These are phyloP conservation scores for Dioctria rufipes DNA, from an alignment of 2,888 invertebrate genomes.

Conservation along the genomic window DNA sequence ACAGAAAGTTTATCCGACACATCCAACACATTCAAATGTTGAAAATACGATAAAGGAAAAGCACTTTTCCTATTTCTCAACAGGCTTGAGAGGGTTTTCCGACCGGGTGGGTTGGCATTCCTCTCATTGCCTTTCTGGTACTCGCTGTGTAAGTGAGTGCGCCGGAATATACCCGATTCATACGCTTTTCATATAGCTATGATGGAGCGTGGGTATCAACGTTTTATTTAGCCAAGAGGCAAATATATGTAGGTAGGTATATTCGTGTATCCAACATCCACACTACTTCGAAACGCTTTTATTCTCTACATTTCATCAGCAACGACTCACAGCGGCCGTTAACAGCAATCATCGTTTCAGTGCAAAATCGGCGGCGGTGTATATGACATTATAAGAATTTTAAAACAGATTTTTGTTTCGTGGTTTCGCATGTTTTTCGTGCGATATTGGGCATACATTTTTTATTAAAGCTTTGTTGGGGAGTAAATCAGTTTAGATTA, in stretches of 20 bases:
- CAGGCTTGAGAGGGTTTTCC: constrained; percentile 54
- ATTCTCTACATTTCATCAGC: constrained; percentile 53
- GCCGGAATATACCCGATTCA: constrained; percentile 53
- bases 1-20: constrained; percentile 21
- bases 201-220: constrained; percentile 33
- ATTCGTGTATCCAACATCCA: constrained; percentile 34
- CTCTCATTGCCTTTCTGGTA: constrained; percentile 49
- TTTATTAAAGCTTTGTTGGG: constrained; percentile 3
- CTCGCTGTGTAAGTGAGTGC: constrained; percentile 52
- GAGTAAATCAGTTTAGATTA: constrained; percentile 23
- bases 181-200: constrained; percentile 48
- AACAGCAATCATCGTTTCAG: constrained; percentile 60
- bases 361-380: constrained; percentile 61
- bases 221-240: constrained; percentile 39
- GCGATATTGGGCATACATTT: not conserved
- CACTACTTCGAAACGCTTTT: constrained; percentile 8
- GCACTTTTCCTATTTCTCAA: constrained; percentile 51
- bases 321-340: constrained; percentile 61
- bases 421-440: not conserved
- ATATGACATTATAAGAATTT: constrained; percentile 53
- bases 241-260: constrained; percentile 15
- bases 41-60: constrained; percentile 52
- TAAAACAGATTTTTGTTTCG: constrained; percentile 18
- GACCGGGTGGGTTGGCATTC: constrained; percentile 47
- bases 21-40: constrained; percentile 26